These are phyloP conservation scores for Diplolepis rosae DNA, from an alignment of 2,888 invertebrate genomes.

Conservation along the genomic window DNA sequence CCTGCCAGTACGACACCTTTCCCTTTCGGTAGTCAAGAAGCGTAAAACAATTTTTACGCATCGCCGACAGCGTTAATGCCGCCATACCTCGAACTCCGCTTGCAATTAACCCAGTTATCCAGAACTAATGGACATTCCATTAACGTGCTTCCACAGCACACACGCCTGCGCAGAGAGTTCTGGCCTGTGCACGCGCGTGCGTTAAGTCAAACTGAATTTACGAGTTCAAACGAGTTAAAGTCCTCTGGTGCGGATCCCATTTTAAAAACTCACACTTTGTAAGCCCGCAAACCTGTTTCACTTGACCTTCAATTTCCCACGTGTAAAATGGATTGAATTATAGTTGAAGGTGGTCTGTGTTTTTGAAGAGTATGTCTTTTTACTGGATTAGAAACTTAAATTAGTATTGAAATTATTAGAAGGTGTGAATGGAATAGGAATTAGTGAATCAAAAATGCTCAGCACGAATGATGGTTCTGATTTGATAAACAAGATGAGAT, in stretches of 20 bases:
- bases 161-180: slow-evolving; percentile 25
- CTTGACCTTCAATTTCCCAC: background rate
- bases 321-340: no score
- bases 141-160: slow-evolving; percentile 47
- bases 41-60: slow-evolving; percentile 58
- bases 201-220: slow-evolving; percentile 48
- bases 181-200: slow-evolving; percentile 40
- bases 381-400: background rate
- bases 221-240: slow-evolving; percentile 40
- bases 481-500: background rate
- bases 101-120: slow-evolving; percentile 62
- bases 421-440: background rate
- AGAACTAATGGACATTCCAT: slow-evolving; percentile 63
- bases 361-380: background rate
- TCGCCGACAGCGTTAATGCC: slow-evolving; percentile 49
- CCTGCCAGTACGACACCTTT: slow-evolving; percentile 53
- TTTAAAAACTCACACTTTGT: background rate
- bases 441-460: background rate
- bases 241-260: background rate
- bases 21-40: slow-evolving; percentile 57
- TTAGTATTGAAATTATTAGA: background rate
- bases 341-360: background rate
- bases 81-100: slow-evolving; percentile 45
- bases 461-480: slow-evolving; percentile 4
- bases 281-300: slow-evolving; percentile 1